phyloP scores from a whole-genome alignment of 2,797 vertebrate species.

The Cirrhinus mrigala region DNA sequence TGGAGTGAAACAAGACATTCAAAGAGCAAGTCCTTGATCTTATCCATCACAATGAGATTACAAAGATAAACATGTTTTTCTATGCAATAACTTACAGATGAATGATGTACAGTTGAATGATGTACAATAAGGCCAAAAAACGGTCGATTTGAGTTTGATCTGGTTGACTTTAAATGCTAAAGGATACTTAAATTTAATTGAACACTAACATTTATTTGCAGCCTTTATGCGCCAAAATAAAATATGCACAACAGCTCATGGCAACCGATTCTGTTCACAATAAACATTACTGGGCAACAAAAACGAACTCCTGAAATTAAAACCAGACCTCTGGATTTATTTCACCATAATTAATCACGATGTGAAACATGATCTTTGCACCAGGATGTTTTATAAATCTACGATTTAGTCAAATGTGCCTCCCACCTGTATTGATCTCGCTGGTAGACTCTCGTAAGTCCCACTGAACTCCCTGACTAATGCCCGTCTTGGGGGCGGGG shows the following conservation, averaged over 20 bases:
- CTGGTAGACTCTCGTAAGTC: slow-evolving; percentile 90
- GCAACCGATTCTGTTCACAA: slow-evolving; percentile 43
- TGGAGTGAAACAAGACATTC: not conserved
- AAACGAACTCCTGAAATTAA: slow-evolving; percentile 48
- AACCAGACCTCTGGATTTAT: slow-evolving; percentile 45
- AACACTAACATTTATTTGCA: slow-evolving; percentile 6
- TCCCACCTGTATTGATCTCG: slow-evolving; percentile 86
- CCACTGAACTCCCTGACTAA: slow-evolving; percentile 83
- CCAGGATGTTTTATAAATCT: slow-evolving; percentile 1
- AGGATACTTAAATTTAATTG: slow-evolving; percentile 1
- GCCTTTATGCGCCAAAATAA: slow-evolving; percentile 27
- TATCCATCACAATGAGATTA: not conserved
- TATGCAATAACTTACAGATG: not conserved
- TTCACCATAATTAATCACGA: slow-evolving; percentile 39
- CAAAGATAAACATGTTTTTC: not conserved
- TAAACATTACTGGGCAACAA: slow-evolving; percentile 45
- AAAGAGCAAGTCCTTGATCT: not conserved
- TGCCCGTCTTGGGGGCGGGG: slow-evolving; percentile 87
- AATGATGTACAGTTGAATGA: not conserved
- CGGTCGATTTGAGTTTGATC: not conserved
- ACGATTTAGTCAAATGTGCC: not conserved
- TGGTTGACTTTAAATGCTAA: not conserved
- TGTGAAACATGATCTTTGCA: slow-evolving; percentile 27
- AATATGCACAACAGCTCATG: slow-evolving; percentile 28
- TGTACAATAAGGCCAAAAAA: not conserved